phyloP scores from a whole-genome alignment of 1,140 invertebrate genomes.

The Oreohelix idahoensis region DNA sequence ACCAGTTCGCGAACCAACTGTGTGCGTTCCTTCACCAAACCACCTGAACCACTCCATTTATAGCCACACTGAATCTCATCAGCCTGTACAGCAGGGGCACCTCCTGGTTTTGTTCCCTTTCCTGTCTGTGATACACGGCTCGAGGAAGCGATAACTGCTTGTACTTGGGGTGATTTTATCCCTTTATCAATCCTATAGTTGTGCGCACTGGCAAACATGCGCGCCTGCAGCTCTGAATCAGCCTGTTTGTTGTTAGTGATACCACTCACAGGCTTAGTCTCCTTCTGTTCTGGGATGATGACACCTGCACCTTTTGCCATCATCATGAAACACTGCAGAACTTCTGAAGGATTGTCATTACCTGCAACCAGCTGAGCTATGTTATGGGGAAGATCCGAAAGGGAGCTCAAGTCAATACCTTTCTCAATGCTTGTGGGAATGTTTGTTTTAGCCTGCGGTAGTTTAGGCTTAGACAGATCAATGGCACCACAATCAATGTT shows the following conservation, averaged over 20 bases:
- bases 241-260: background rate
- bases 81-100: background rate
- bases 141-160: constrained; percentile 22
- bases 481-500: constrained; percentile 32
- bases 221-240: constrained; percentile 18
- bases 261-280: background rate
- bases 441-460: background rate
- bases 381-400: constrained; percentile 13
- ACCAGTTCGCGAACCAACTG: constrained; percentile 32
- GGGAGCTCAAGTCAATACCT: background rate
- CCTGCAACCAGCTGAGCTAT: background rate
- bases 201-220: constrained; percentile 38
- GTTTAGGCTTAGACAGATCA: constrained; percentile 35
- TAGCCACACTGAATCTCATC: constrained; percentile 40
- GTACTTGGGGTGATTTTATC: background rate
- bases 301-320: background rate
- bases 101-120: background rate
- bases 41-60: constrained; percentile 42
- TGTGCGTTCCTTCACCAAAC: constrained; percentile 34
- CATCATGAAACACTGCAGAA: constrained; percentile 1
- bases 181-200: constrained; percentile 29
- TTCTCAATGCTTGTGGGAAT: constrained; percentile 2
- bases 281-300: background rate
- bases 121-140: background rate
- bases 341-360: background rate